Evolutionary conservation across 2,113 vertebrate species (phyloP).

Genomic region (Pica pica): DNA sequence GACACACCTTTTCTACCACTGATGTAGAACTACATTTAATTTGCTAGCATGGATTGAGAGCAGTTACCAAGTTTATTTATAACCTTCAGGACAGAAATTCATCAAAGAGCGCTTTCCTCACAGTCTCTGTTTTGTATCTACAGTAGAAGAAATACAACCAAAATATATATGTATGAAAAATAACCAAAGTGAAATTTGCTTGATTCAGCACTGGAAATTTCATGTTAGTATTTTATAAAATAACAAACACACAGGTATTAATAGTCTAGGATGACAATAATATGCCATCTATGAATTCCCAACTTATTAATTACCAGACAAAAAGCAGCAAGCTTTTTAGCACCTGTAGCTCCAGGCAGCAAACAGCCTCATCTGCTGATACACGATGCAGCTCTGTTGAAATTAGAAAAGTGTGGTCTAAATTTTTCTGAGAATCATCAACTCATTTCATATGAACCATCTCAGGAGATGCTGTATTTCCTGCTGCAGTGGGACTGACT

Average conservation of each 20-base stretch:
- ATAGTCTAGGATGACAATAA: background rate
- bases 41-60: background rate
- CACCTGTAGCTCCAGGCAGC: background rate
- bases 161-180: background rate
- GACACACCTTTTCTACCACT: background rate
- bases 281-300: background rate
- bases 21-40: background rate
- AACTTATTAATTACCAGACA: background rate
- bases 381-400: background rate
- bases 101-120: background rate
- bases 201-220: background rate
- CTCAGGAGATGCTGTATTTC: background rate
- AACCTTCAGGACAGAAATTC: background rate
- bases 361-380: background rate
- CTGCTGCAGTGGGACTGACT: background rate
- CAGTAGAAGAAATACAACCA: background rate
- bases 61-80: background rate
- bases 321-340: background rate
- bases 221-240: background rate
- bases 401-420: background rate
- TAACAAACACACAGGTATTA: background rate
- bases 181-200: background rate
- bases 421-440: background rate
- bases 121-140: background rate
- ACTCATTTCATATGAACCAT: background rate